Evolutionary conservation across 2,888 invertebrate species (phyloP), one percentile per base, ranked within the genome.

Genomic region (Fissipunctia ypsillon): DNA sequence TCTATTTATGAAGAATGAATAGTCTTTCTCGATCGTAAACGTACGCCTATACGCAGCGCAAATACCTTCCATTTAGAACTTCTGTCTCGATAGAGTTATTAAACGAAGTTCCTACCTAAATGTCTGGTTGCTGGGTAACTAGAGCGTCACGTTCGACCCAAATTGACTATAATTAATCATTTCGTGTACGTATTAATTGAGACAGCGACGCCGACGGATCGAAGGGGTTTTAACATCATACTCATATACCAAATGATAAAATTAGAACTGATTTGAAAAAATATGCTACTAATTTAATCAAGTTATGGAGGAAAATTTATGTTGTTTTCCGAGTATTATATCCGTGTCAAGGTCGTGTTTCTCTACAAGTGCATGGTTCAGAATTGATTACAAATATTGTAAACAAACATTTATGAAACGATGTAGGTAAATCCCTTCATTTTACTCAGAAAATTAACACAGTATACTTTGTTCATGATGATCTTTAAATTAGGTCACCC

Each of bases 111-210:
- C 80, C 74, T 84, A 82, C 84, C 86, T 71, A 84, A 88, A 89
- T 88, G 84, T 89, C 89, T 74, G 79, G 81, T 57, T 65, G 56
- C 69, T 83, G 84, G 83, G 78, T 81, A 90, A 91, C 89, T 88
- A 87, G 87, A 80, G 87, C 90, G 88, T 91, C 92, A 90, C 90
- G 91, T 90, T 89, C 90, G 91, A 89, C 91, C 92, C 86, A 88
- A 92, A 93, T 94, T 88, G 89, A 89, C 88, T 88, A 91, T 93
- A 93, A 94, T 95, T 93, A 94, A 94, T 94, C 92, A 94, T 93
- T 91, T 90, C 86, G 87, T 90, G 89, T 91, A 83, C 83, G 85
- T 87, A 88, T 85, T 84, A 91, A 84, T 81, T 78, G 76, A 78
- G 78, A 80, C 89, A 85, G 81, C 84, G 88, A 90, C 89, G 89